Evolutionary conservation across 2,113 vertebrate genomes (phyloP).

Genomic region (Petrocephalus zakoni): DNA sequence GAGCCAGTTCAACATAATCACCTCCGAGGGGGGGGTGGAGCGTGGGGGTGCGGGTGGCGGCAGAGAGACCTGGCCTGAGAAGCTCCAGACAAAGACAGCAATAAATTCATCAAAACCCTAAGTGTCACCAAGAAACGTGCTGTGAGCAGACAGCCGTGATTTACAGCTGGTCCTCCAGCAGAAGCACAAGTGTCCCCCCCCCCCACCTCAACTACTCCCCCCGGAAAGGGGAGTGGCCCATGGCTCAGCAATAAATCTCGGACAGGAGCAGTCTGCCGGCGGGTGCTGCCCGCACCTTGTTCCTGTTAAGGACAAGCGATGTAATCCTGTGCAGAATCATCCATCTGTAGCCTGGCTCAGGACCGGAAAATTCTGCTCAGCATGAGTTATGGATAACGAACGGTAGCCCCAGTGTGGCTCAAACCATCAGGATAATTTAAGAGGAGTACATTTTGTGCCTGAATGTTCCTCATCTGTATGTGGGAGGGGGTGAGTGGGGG

Average conservation of each 20-base stretch:
- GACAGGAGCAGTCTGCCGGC: neutral
- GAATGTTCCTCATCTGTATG: neutral
- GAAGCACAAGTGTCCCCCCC: neutral
- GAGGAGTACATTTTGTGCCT: neutral
- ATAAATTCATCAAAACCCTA: conserved; percentile 37
- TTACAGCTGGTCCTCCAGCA: neutral
- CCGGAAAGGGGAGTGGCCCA: neutral
- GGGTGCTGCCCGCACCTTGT: neutral
- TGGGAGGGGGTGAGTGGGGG: neutral
- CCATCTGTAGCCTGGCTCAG: neutral
- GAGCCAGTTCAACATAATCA: neutral
- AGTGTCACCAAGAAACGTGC: conserved; percentile 22
- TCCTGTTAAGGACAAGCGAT: neutral
- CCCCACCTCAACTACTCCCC: neutral
- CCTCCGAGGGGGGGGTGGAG: neutral
- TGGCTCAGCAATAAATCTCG: neutral
- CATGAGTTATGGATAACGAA: neutral
- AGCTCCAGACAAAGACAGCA: conserved; percentile 28
- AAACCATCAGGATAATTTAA: neutral
- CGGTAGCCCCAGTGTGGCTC: neutral
- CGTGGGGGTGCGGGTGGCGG: neutral
- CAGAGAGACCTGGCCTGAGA: conserved; percentile 17
- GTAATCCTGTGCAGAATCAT: neutral
- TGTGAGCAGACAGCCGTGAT: neutral
- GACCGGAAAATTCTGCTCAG: conserved; percentile 3